Evolutionary conservation across 1,140 invertebrate genomes (phyloP), one percentile per base, ranked within the genome.

Genomic region (Apis florea): DNA sequence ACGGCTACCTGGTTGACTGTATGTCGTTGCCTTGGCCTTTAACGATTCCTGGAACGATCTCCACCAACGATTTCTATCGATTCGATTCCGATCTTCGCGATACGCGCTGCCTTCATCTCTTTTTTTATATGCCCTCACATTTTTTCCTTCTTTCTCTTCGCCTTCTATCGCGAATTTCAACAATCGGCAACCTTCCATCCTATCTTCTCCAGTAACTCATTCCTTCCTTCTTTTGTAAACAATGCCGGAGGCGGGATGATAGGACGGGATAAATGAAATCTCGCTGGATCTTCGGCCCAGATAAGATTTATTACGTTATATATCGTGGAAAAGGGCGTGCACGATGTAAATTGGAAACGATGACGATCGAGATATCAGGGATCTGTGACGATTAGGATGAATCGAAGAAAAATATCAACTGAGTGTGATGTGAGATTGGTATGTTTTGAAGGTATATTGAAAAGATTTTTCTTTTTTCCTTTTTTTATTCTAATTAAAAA

Each of bases 41-140:
- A 79, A 79, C 83, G 78, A 87, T 88, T 89, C 87, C 59, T 82
- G 58, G 79, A 90, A 86, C 79, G 81, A 78, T 89, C 84, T 83
- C 21, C 72, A 53, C 53, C 74, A 79, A 61, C 76, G 80, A 89
- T 89, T 59, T 72, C 82, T 83, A 90, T 90, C 88, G 87, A 89
- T 90, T 79, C 66, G 24, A 79, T n/a, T 63, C 49, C 71, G 73
- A 90, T 91, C 83, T 74, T 49, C 21, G 31, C 67, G 71, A 80
- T 67, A 49, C 24, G 13, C 79, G 63, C n/a, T 40, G 40, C 11
- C 17, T 1, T 53, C 31, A 21, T 24, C 17, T 11, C 17, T 8
- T 15, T 13, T 24, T n/a, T n/a, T n/a, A n/a, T n/a, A n/a, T n/a
- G 8, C 61, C 21, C 1, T 12, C 68, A 24, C 49, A 6, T 15